phyloP scores from a whole-genome alignment of 2,888 invertebrate genomes.

The Eulithis testata region DNA sequence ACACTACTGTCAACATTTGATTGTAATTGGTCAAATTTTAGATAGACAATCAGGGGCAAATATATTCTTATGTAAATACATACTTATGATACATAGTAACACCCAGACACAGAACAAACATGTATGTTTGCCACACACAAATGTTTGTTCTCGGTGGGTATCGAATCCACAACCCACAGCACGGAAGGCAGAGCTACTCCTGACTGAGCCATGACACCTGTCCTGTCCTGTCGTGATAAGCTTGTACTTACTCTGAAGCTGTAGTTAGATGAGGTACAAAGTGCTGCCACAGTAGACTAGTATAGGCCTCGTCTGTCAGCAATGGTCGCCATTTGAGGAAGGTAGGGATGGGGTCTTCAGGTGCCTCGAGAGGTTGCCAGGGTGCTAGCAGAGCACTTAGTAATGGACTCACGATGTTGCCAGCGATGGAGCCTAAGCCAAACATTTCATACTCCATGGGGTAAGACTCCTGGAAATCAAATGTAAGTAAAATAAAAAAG shows the following conservation, averaged over 20 bases:
- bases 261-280: slow-evolving; percentile 93
- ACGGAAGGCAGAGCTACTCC: too few species aligned
- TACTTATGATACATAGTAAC: too few species aligned
- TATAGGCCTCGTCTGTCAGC: slow-evolving; percentile 88
- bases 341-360: slow-evolving; percentile 86
- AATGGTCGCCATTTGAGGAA: slow-evolving; percentile 90
- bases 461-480: slow-evolving; percentile 56
- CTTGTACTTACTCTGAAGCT: slow-evolving; percentile 87
- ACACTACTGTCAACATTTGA: too few species aligned
- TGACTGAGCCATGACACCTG: too few species aligned
- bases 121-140: too few species aligned
- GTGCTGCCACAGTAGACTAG: slow-evolving; percentile 94
- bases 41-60: too few species aligned
- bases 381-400: slow-evolving; percentile 89
- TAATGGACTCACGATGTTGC: slow-evolving; percentile 93
- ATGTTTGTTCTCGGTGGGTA: too few species aligned
- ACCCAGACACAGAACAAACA: too few species aligned
- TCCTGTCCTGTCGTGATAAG: not conserved
- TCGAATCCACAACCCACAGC: too few species aligned
- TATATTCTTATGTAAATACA: too few species aligned
- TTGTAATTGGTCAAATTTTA: too few species aligned
- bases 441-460: slow-evolving; percentile 91
- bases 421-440: slow-evolving; percentile 92
- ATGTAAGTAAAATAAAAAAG: not conserved
- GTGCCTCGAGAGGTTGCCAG: slow-evolving; percentile 92